Evolutionary conservation across 2,113 vertebrate species (phyloP), one percentile per base, ranked within the genome.

Genomic region (Agapornis roseicollis): DNA sequence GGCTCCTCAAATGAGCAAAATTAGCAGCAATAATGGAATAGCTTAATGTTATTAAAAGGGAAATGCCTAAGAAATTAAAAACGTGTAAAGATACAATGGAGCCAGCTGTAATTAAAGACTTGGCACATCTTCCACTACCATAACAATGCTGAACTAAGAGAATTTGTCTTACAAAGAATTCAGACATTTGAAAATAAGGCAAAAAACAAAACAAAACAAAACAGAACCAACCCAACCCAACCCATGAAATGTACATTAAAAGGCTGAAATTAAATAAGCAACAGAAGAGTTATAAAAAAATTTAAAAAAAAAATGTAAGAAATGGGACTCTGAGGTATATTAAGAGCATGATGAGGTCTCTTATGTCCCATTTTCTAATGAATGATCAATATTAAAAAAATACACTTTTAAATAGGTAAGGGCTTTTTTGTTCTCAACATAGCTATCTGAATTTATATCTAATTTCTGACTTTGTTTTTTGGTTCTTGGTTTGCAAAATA

Each of bases 61-160:
- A 82, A 94, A 89, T 80, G 50, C 23, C 44, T 61, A 20, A 82
- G 46, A 88, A 95, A 87, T 95, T 73, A 93, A 93, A 94, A 94
- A 69, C 18, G 66, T 35, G 24, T 64, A 90, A 88, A 89, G 11
- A 46, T 69, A 74, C 23, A 78, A 83, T 70, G 15, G 53, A 94
- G 19, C 93, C n/a, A 74, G 33, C 15, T 86, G 66, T 89, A 95
- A 95, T 88, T 94, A 95, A 96, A 84, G 42, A 29, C 58, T 77
- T 88, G 6, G 73, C 71, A 65, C 60, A 20, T 10, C 23, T 81
- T 89, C 69, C 58, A 69, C 63, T 96, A 52, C 33, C 18, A 46
- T n/a, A 84, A 27, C 9, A 77, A 64, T 91, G 20, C 19, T 56
- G 49, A 92, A 80, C 19, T 80, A 94, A 90, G 46, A 88, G 61